Evolutionary conservation across 2,113 vertebrate genomes (phyloP).

Genomic region (Trematocara variabile): DNA sequence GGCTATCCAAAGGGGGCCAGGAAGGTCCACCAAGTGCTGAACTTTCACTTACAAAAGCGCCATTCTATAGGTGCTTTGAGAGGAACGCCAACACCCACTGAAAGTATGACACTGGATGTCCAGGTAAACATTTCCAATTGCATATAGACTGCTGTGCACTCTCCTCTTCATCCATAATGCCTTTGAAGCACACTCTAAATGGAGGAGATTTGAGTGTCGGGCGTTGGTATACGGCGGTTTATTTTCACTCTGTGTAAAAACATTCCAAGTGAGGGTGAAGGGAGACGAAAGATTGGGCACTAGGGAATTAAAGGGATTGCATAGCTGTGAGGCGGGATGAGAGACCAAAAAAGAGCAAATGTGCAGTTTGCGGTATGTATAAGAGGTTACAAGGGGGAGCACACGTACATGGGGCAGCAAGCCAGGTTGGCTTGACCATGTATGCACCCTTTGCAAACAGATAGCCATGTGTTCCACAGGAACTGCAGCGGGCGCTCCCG

Average conservation of each 20-base stretch:
- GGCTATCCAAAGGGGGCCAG: constrained; percentile 2
- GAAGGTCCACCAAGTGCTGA: constrained; percentile 9
- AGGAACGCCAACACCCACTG: constrained; percentile 59
- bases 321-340: neutral
- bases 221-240: constrained; percentile 37
- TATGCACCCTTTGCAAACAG: constrained; percentile 49
- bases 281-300: constrained; percentile 19
- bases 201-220: constrained; percentile 13
- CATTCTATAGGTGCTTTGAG: constrained; percentile 52
- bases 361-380: constrained; percentile 32
- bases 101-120: constrained; percentile 59
- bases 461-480: constrained; percentile 48
- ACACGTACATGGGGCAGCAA: constrained; percentile 3
- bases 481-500: constrained; percentile 18
- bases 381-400: neutral
- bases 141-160: constrained; percentile 4
- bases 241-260: constrained; percentile 64
- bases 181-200: neutral
- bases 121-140: constrained; percentile 64
- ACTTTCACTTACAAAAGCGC: constrained; percentile 56
- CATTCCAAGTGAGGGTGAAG: constrained; percentile 57
- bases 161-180: constrained; percentile 17
- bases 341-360: constrained; percentile 27
- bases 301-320: constrained; percentile 24
- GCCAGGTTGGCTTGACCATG: constrained; percentile 30